Conservation (phyloP, 92 coral and sea anemone species). For the Umimayanthus kanabou region DNA sequence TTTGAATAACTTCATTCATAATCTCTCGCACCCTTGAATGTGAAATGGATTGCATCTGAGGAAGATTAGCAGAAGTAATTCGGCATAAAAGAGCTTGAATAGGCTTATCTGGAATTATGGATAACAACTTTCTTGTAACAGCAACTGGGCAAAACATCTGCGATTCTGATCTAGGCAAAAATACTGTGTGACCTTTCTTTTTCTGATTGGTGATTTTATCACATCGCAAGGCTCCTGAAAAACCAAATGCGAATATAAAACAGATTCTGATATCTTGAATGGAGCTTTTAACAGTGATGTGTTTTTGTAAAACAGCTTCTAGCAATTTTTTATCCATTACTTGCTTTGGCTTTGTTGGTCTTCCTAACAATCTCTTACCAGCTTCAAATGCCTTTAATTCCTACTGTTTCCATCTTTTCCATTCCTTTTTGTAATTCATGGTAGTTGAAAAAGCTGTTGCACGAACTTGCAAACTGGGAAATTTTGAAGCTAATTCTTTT, state of each 20-base stretch:
- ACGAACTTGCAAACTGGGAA: conserved; percentile 48
- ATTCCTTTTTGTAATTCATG: conserved; percentile 56
- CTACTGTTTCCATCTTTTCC: conserved; percentile 68
- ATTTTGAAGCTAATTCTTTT: conserved; percentile 30
- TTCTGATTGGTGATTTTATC: neutral
- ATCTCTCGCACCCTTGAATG: conserved; percentile 45
- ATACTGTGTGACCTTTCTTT: neutral
- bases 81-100: conserved; percentile 52
- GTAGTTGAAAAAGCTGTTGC: conserved; percentile 53
- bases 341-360: no score
- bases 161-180: neutral
- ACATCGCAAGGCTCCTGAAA: no score
- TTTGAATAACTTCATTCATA: no score
- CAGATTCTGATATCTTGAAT: no score
- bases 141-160: conserved; percentile 41
- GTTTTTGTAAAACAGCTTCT: no score
- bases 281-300: no score
- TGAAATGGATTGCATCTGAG: conserved; percentile 34
- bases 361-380: conserved; percentile 39
- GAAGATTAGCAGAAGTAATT: neutral
- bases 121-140: conserved; percentile 41
- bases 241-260: no score
- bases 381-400: conserved; percentile 48
- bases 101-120: conserved; percentile 40
- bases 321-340: no score